Percentiles rank a stretch among this genome's conserved stretches.
These are phyloP conservation scores for Drosophila kambysellisi DNA, from an alignment of 2,888 invertebrate genomes.

Conservation along the genomic window DNA sequence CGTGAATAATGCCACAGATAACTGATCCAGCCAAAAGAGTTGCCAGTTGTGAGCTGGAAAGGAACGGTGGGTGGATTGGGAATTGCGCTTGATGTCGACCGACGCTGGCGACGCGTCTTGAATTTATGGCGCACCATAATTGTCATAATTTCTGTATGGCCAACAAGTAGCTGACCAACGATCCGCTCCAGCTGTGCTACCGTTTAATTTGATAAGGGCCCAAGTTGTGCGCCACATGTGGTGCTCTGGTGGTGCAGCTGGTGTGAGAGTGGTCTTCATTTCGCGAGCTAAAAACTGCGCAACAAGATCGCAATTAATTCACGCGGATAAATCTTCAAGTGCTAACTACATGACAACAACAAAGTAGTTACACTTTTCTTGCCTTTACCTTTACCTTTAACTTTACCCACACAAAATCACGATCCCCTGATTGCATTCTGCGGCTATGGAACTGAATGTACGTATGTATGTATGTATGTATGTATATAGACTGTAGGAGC, in stretches of 20 bases:
- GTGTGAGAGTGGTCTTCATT: conserved; percentile 47
- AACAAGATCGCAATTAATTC: conserved; percentile 85
- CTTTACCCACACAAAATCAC: conserved; percentile 73
- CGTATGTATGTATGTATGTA: background rate
- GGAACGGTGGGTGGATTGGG: conserved; percentile 13
- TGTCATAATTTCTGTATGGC: conserved; percentile 82
- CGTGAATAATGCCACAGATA: conserved; percentile 68
- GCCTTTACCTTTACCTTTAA: conserved; percentile 2
- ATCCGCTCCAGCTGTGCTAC: conserved; percentile 77
- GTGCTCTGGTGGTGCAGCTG: conserved; percentile 33
- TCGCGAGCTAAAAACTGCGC: conserved; percentile 44
- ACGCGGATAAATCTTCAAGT: conserved; percentile 85
- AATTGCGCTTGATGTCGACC: conserved; percentile 69
- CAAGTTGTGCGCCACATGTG: conserved; percentile 68
- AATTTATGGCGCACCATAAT: conserved; percentile 82
- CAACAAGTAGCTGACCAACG: conserved; percentile 65
- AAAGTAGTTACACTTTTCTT: conserved; percentile 80
- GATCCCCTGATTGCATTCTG: conserved; percentile 72
- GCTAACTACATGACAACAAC: conserved; percentile 86
- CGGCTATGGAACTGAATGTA: conserved; percentile 32
- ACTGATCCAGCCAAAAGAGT: conserved; percentile 28
- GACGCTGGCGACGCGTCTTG: conserved; percentile 54
- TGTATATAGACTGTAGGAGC: background rate
- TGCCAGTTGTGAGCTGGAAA: conserved; percentile 4
- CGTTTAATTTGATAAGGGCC: conserved; percentile 79